Evolutionary conservation across 2,113 vertebrate genomes (phyloP), one percentile per base, ranked within the genome.

Genomic region (Lanius ludovicianus): DNA sequence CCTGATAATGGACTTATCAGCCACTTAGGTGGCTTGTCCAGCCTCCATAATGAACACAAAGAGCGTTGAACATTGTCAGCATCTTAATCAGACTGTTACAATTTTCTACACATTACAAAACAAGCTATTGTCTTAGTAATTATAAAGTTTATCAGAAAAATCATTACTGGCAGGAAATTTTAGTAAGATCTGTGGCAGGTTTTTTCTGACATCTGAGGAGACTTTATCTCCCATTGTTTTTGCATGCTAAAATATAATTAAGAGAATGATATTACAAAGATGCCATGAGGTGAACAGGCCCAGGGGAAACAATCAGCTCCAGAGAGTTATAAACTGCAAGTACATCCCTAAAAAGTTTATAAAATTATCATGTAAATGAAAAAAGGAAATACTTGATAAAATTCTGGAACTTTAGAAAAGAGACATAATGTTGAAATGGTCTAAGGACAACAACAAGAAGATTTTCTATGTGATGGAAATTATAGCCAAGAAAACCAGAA

Each of bases 71-170:
- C 10, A 53, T 28, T 90, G 42, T 65, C 55, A 53, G 41, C 76
- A 27, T 80, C 63, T 93, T 84, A 89, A 94, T 94, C 64, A 88
- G 33, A 50, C 49, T 86, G 31, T 73, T 90, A 59, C 17, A 27
- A 93, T 97, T 96, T 90, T 94, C 71, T 87, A 33, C 22, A n/a
- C 4, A 80, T 49, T 89, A 62, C 3, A 12, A 86, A 96, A 41
- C 35, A 84, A 39, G 0, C 0, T 79, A 23, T 41, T 91, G 42
- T 84, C 22, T 83, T 49, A 41, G 27, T 73, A 90, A 90, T 87
- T 87, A 87, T 52, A 30, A 75, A 24, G 6, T 20, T 93, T 95
- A 93, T 91, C 91, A 92, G 50, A 23, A 95, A 96, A 93, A 87
- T 91, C 53, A 64, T 80, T 91, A 93, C 28, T 89, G 50, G 42